These are phyloP conservation scores for Atta cephalotes DNA, from an alignment of 1,140 invertebrate species.

Conservation along the genomic window DNA sequence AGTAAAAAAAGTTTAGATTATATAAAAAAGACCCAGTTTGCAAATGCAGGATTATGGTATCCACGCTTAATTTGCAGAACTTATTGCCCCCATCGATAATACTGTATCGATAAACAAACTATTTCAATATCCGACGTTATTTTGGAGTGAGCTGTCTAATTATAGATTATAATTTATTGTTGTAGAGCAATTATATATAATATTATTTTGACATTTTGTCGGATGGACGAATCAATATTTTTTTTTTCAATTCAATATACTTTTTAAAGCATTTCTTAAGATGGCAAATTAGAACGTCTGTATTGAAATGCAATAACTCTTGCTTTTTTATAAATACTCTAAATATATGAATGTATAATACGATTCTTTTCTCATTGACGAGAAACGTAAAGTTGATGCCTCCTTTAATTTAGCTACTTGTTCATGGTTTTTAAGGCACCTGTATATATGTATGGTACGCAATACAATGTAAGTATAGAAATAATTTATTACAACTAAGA, in stretches of 20 bases:
- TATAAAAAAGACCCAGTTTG: too few species aligned
- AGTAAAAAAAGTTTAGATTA: too few species aligned
- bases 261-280: conserved; percentile 41
- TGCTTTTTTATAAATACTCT: conserved; percentile 48
- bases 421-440: conserved; percentile 78
- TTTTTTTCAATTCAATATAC: conserved; percentile 71
- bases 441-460: conserved; percentile 64
- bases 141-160: conserved; percentile 75
- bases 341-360: conserved; percentile 56
- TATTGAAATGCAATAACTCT: conserved; percentile 45
- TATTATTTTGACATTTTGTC: conserved; percentile 75
- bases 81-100: conserved; percentile 61
- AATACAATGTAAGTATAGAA: conserved; percentile 60
- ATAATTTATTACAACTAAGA: conserved; percentile 53
- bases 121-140: conserved; percentile 72
- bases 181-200: conserved; percentile 66
- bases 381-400: conserved; percentile 69
- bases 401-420: conserved; percentile 70
- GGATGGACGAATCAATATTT: conserved; percentile 82
- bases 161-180: conserved; percentile 76
- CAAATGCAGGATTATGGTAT: neutral
- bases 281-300: conserved; percentile 56
- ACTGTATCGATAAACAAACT: conserved; percentile 61
- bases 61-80: conserved; percentile 31
- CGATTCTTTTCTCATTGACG: conserved; percentile 59